These are phyloP conservation scores for Eupithecia abbreviata DNA, from an alignment of 2,888 invertebrate genomes.

Conservation along the genomic window DNA sequence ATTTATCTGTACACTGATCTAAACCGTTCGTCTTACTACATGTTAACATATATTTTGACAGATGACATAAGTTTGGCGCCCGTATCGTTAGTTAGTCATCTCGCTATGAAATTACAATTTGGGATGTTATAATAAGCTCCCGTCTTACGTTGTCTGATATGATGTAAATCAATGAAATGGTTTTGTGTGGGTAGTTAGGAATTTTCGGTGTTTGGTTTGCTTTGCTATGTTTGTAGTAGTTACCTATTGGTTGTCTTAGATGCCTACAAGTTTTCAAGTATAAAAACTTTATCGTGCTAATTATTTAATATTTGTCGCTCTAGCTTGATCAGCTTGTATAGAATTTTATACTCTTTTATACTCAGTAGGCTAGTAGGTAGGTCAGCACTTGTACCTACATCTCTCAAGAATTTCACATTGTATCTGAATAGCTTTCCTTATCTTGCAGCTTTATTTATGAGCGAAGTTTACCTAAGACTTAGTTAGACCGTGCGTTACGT, in stretches of 20 bases:
- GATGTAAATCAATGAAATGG: conserved; percentile 72
- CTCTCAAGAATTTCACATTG: too few relatives aligned
- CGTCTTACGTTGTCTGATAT: conserved; percentile 78
- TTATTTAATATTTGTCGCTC: background rate
- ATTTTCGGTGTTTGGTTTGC: conserved; percentile 1
- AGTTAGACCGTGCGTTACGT: too few relatives aligned
- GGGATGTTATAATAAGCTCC: conserved; percentile 80
- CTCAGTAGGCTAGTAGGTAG: too few relatives aligned
- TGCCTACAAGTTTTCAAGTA: background rate
- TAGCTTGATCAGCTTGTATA: background rate
- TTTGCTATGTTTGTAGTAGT: background rate
- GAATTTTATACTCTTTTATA: background rate
- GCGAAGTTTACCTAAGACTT: too few relatives aligned
- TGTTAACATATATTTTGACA: conserved; percentile 83
- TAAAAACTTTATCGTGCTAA: background rate
- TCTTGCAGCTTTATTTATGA: too few relatives aligned
- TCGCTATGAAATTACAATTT: conserved; percentile 78
- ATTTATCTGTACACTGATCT: conserved; percentile 42
- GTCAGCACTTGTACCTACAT: too few relatives aligned
- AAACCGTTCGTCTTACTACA: conserved; percentile 58
- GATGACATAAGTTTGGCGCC: conserved; percentile 82
- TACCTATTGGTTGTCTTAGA: background rate
- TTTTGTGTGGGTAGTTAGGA: conserved; percentile 42
- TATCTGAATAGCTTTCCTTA: too few relatives aligned
- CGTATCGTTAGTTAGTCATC: conserved; percentile 74